Base-by-base conservation (phyloP, 2,888 invertebrate species). In the Dilophus febrilis region DNA sequence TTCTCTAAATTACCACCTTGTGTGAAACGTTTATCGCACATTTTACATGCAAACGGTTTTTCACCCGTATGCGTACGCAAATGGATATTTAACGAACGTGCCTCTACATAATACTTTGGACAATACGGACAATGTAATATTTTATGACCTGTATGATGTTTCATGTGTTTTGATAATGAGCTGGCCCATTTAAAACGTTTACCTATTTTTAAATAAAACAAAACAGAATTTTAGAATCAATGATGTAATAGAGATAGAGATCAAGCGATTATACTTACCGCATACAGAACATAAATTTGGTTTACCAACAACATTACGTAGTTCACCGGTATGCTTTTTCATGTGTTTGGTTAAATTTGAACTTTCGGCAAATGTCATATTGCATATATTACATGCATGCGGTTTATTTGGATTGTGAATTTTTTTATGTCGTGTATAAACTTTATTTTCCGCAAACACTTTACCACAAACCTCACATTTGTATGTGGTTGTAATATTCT, bases 111-210 rank as follows among this genome's bases (percentile, higher is more conserved):
- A 44, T 64, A 64, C 43, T 65, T 65, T 22, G 56, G 57, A 46
- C 67, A 67, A 48, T 56, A 61, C 40, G 62, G 56, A 41, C 67
- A 66, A 22, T 59, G 54, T 18, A 65, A 50, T 33, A 67, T 50
- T 47, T 65, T 65, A 47, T 64, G 64, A 4, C 65, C 64, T 2
- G 67, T 66, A 46, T 67, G 67, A 47, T 65, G 64, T 45, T 66
- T 66, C 62, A 64, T 65, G 45, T 67, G 67, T 48, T 66, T 67
- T 1, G 64, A 64, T 28, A 67, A 52, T 45, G 65, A 65, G 2
- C 64, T 65, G 3, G 65, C 60, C 64, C 66, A 67, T 50, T 67
- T 66, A 44, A 67, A 67, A 2, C 60, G 57, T 45, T 64, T 51
- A 8, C 66, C 52, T 52, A 40, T 12, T n/a, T n/a, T n/a, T n/a